These are phyloP conservation scores for Drosophila prolongata DNA, from an alignment of 2,888 invertebrate genomes.

Conservation along the genomic window DNA sequence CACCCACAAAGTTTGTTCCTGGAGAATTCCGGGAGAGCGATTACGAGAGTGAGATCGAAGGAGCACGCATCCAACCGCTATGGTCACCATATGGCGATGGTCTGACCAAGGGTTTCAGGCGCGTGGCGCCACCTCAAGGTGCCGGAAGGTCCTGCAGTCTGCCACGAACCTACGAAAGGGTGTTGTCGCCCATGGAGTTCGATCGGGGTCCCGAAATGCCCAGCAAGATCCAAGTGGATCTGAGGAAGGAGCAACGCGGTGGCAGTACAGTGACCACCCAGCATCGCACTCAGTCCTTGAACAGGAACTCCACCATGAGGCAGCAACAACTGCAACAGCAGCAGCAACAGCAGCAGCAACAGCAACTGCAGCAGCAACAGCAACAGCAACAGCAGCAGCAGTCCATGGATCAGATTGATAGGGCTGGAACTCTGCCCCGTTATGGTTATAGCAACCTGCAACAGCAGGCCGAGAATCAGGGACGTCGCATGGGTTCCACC, in stretches of 20 bases:
- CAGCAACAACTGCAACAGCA: constrained; percentile 58
- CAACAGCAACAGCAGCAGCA: constrained; percentile 61
- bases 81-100: constrained; percentile 88
- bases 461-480: constrained; percentile 85
- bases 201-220: constrained; percentile 86
- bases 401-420: constrained; percentile 64
- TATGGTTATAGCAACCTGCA: constrained; percentile 85
- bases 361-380: constrained; percentile 58
- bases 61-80: constrained; percentile 86
- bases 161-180: constrained; percentile 85
- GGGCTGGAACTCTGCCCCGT: constrained; percentile 87
- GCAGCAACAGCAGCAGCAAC: constrained; percentile 60
- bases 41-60: constrained; percentile 89
- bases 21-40: constrained; percentile 89
- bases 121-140: constrained; percentile 86
- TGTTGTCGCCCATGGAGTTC: constrained; percentile 87
- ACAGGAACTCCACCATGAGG: constrained; percentile 78
- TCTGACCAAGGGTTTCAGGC: constrained; percentile 87
- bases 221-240: constrained; percentile 79
- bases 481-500: constrained; percentile 88
- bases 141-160: constrained; percentile 85
- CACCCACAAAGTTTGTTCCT: constrained; percentile 88
- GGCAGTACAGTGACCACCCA: constrained; percentile 70
- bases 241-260: constrained; percentile 74
- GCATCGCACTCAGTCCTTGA: constrained; percentile 80